Evolutionary conservation across 2,113 vertebrate genomes (phyloP).

Genomic region (Chamaetylas fuelleborni): DNA sequence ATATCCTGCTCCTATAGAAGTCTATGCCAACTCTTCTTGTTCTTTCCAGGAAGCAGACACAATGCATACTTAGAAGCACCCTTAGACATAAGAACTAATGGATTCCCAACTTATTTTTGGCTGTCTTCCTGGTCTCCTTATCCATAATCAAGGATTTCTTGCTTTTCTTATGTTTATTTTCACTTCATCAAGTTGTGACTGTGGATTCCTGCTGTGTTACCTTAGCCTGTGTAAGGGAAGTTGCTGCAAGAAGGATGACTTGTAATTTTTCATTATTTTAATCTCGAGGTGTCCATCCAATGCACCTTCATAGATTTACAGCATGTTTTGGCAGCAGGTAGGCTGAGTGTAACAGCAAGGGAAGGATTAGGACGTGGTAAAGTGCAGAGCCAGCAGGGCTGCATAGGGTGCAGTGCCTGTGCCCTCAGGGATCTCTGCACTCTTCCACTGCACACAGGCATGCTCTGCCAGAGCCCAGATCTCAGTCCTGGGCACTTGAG

Average conservation of each 20-base stretch:
- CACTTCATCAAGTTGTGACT: not conserved
- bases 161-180: not conserved
- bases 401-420: accelerated
- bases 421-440: not conserved
- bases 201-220: not conserved
- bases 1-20: not conserved
- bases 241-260: not conserved
- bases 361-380: not conserved
- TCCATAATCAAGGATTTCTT: not conserved
- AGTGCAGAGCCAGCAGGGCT: not conserved
- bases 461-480: not conserved
- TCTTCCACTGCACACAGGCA: accelerated
- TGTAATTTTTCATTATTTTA: not conserved
- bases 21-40: not conserved
- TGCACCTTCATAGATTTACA: not conserved
- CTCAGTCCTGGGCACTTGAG: not conserved
- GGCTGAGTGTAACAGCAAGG: accelerated
- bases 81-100: not conserved
- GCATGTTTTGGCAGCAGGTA: not conserved
- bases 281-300: not conserved
- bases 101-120: not conserved
- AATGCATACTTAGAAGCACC: not conserved
- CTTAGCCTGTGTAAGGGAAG: not conserved
- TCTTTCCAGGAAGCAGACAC: not conserved
- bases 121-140: not conserved